Evolutionary conservation across 2,888 invertebrate species (phyloP).

Genomic region (Agrenia bidenticulata): DNA sequence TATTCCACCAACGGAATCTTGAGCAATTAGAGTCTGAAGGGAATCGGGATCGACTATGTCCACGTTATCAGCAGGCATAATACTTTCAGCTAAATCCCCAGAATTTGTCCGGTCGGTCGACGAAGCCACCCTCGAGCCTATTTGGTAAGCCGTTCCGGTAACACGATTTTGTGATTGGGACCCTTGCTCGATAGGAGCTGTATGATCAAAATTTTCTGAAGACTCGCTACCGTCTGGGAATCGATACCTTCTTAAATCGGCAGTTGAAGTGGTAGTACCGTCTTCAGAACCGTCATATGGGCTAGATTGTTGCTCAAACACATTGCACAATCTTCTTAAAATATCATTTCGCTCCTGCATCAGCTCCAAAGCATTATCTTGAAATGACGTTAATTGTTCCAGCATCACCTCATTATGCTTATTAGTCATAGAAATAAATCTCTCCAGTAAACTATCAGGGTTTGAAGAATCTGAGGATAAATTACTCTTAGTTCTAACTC

Average conservation of each 20-base stretch:
- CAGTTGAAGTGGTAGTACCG: not conserved
- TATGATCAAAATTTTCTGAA: not conserved
- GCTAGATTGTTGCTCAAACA: not conserved
- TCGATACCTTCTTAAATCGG: not conserved
- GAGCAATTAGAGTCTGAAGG: not conserved
- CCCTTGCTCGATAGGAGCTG: not conserved
- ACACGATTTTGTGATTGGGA: not conserved
- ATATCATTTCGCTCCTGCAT: constrained; percentile 39
- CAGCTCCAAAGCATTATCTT: constrained; percentile 23
- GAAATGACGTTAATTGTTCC: constrained; percentile 31
- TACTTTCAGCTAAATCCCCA: not conserved
- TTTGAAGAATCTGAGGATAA: not conserved
- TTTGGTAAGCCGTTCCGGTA: not conserved
- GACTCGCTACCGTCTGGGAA: not conserved
- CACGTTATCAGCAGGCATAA: not conserved
- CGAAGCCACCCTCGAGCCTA: too few relatives aligned
- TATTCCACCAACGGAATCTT: not conserved
- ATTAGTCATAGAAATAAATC: constrained; percentile 28
- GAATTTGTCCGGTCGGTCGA: not conserved
- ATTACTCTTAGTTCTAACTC: not conserved
- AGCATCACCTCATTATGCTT: constrained; percentile 33
- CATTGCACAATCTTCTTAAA: not conserved
- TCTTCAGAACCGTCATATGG: not conserved
- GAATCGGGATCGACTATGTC: not conserved
- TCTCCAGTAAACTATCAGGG: constrained; percentile 16